phyloP scores from a whole-genome alignment of 2,113 vertebrate species.

The Pyrgilauda ruficollis region DNA sequence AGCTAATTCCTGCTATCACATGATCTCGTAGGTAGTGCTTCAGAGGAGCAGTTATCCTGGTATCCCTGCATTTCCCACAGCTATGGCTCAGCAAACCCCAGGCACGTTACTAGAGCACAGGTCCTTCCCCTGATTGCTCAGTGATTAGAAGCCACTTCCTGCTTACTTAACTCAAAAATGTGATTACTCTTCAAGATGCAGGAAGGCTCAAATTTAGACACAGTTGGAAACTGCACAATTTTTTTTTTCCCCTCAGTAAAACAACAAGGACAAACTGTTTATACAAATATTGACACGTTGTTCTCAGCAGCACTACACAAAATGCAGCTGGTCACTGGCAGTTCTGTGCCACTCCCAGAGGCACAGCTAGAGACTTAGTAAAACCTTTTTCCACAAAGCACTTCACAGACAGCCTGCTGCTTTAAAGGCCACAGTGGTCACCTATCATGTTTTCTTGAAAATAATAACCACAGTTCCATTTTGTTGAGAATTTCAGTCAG shows the following conservation, averaged over 20 bases:
- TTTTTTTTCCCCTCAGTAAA: not conserved
- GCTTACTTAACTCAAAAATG: not conserved
- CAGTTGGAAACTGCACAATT: not conserved
- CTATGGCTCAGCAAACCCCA: not conserved
- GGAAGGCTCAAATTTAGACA: conserved; percentile 45
- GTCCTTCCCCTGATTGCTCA: not conserved
- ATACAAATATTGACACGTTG: not conserved
- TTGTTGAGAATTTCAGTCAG: not conserved
- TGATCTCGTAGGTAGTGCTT: not conserved
- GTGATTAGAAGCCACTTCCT: conserved; percentile 19
- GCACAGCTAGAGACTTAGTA: not conserved
- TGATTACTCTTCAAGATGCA: conserved; percentile 29
- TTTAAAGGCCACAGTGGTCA: not conserved
- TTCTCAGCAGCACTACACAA: not conserved
- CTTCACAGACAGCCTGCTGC: not conserved
- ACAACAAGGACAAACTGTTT: conserved; percentile 36
- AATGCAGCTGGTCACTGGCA: not conserved
- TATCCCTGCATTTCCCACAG: not conserved
- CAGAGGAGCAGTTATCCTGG: not conserved
- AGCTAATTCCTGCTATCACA: not conserved
- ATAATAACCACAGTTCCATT: not conserved
- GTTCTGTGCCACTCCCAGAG: not conserved
- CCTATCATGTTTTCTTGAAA: not conserved
- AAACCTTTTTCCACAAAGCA: not conserved
- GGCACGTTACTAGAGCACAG: not conserved